Evolutionary conservation across 2,113 vertebrate genomes (phyloP).

Genomic region (Corydoras maculifer): DNA sequence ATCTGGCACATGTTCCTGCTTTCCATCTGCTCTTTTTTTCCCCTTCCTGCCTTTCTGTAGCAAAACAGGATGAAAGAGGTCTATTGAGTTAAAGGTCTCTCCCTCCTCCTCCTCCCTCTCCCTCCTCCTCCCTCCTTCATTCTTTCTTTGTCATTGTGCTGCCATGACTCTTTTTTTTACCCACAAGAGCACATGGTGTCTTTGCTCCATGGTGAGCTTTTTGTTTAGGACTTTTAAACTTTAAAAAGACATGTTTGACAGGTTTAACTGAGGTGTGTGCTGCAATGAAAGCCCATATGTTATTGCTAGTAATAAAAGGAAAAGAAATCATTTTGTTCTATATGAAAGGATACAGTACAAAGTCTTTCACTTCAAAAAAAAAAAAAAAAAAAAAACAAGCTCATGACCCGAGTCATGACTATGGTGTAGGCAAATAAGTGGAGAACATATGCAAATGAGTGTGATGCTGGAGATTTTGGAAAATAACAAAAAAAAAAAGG

Average conservation of each 20-base stretch:
- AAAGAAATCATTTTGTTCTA: background rate
- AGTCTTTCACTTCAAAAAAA: no score
- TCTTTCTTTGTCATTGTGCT: conserved; percentile 33
- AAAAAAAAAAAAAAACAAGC: no score
- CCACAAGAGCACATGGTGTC: conserved; percentile 23
- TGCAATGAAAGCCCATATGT: no score
- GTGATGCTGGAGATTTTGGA: no score
- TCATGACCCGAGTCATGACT: no score
- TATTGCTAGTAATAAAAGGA: background rate
- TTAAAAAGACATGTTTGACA: conserved; percentile 35
- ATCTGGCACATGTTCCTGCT: conserved; percentile 49
- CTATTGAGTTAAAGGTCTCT: conserved; percentile 33
- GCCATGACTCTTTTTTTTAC: conserved; percentile 4
- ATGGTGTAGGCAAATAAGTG: no score
- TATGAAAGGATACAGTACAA: no score
- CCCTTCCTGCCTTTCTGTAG: conserved; percentile 33
- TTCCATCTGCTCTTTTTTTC: conserved; percentile 40
- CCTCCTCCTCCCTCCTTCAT: conserved; percentile 14
- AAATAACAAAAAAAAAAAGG: no score
- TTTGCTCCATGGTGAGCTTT: conserved; percentile 12
- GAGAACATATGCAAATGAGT: no score
- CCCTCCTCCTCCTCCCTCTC: conserved; percentile 16
- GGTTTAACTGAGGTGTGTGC: background rate
- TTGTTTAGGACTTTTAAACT: conserved; percentile 42
- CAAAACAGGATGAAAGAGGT: conserved; percentile 46